Base-by-base conservation (phyloP, 2,797 vertebrate genomes). In the Macropus fuliginosus region DNA sequence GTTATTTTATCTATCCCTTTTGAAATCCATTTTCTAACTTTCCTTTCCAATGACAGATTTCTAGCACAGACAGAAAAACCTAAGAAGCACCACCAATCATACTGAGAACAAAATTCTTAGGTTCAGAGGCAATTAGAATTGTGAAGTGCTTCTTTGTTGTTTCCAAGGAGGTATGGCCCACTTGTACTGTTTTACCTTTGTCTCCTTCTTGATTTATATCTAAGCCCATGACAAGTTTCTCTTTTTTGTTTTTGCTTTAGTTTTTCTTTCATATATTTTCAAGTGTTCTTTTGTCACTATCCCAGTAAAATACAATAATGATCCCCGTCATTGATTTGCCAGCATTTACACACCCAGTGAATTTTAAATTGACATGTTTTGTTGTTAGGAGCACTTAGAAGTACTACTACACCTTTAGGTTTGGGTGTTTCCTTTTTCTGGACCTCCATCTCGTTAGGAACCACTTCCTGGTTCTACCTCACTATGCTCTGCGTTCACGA, bases 201-300 rank as follows among this genome's bases (percentile, higher is more conserved):
- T 99, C 98, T 99, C 99, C 99, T 98, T 99, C 99, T 98, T 99
- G 99, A 98, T 99, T 99, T 97, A 99, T 99, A 98, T 99, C 99
- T 98, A 99, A 99, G 93, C 99, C 99, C 99, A 99, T 5, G 99
- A 99, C 52, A 99, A 99, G 98, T 99, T 99, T 99, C 99, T 98
- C 99, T 99, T 99, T 99, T 52, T 55, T 52, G 6, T 52, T 52
- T 99, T 99, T 96, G 99, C 99, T 99, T 99, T 99, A 97, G 99
- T 99, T 98, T 99, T 99, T 98, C 99, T 99, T 98, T 99, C 99
- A 0, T 99, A 99, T 98, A 55, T 99, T 99, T 98, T 99, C 99
- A 98, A 99, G 99, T 96, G 99, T 99, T 97, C 99, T 99, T 98
- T 99, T 99, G 98, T 99, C 99, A 98, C 99, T 99, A 99, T 99